Evolutionary conservation across 2,888 invertebrate species (phyloP).

Genomic region (Scaptomyza caliginosa): DNA sequence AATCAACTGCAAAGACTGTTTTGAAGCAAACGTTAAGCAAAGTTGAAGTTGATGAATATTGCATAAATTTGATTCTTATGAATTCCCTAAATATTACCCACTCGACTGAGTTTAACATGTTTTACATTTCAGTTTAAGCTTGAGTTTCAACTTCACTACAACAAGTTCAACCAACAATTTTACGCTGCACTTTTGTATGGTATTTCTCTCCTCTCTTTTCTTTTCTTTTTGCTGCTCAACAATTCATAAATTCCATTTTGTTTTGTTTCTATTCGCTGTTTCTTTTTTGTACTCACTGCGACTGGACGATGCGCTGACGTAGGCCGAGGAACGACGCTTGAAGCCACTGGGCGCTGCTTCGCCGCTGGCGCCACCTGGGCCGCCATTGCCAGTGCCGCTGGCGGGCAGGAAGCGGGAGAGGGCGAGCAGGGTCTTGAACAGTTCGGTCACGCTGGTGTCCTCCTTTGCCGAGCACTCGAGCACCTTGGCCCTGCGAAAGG

Average conservation of each 20-base stretch:
- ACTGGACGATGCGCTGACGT: conserved; percentile 86
- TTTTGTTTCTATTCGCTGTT: background rate
- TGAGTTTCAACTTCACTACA: too few relatives aligned
- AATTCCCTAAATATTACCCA: background rate
- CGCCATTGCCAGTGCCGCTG: conserved; percentile 84
- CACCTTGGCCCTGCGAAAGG: conserved; percentile 87
- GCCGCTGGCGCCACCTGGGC: conserved; percentile 85
- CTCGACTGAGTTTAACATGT: too few relatives aligned
- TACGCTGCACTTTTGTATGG: background rate
- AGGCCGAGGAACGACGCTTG: conserved; percentile 90
- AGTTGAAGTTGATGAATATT: background rate
- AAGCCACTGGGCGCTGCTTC: conserved; percentile 86
- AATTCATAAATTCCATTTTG: conserved; percentile 13
- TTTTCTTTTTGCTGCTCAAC: background rate
- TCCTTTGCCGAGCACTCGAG: conserved; percentile 92
- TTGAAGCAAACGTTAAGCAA: background rate
- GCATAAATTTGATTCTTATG: background rate
- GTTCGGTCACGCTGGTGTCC: conserved; percentile 90
- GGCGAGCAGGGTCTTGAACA: conserved; percentile 91
- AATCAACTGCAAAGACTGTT: background rate
- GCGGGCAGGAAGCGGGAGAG: conserved; percentile 89
- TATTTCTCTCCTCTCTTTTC: background rate
- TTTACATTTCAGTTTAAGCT: background rate
- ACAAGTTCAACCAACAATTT: conserved; percentile 8
- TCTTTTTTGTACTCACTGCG: conserved; percentile 81